phyloP scores from a whole-genome alignment of 1,140 invertebrate species.

The Drosophila suzukii region DNA sequence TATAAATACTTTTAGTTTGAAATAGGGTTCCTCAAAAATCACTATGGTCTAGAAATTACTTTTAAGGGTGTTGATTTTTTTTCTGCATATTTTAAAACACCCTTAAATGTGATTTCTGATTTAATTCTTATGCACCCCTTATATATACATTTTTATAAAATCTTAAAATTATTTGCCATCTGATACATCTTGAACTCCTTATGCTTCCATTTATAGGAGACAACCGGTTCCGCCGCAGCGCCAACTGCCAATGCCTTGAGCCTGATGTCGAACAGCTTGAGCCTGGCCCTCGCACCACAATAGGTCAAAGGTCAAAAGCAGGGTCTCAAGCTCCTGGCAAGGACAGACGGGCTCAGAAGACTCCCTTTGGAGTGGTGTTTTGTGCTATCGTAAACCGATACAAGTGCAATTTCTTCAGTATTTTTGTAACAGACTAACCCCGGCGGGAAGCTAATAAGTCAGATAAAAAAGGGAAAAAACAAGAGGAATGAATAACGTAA shows the following conservation, averaged over 20 bases:
- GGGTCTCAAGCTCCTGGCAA: slow-evolving; percentile 17
- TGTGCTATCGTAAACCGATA: slow-evolving; percentile 38
- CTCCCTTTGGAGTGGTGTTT: slow-evolving; percentile 47
- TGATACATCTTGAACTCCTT: neutral
- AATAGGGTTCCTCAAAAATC: too few species aligned
- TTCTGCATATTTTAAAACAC: too few species aligned
- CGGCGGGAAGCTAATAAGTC: slow-evolving; percentile 17
- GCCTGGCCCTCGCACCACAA: slow-evolving; percentile 69
- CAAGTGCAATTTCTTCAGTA: slow-evolving; percentile 80
- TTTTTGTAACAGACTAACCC: slow-evolving; percentile 75
- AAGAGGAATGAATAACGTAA: slow-evolving; percentile 49
- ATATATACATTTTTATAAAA: neutral
- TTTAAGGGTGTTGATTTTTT: too few species aligned
- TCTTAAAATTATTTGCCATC: neutral
- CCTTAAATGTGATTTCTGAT: too few species aligned
- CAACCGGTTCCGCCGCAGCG: slow-evolving; percentile 39
- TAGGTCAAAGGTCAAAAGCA: slow-evolving; percentile 23
- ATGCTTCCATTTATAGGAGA: slow-evolving; percentile 51
- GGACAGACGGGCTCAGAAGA: slow-evolving; percentile 12
- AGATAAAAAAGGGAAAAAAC: slow-evolving; percentile 5
- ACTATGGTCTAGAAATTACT: too few species aligned
- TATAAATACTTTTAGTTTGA: neutral
- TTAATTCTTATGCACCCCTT: too few species aligned
- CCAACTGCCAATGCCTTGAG: slow-evolving; percentile 62
- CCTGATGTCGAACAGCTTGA: slow-evolving; percentile 72